Percentiles rank a stretch among this genome's conserved stretches.
These are phyloP conservation scores for Manis pentadactyla DNA, from an alignment of 2,797 vertebrate species.

Conservation along the genomic window DNA sequence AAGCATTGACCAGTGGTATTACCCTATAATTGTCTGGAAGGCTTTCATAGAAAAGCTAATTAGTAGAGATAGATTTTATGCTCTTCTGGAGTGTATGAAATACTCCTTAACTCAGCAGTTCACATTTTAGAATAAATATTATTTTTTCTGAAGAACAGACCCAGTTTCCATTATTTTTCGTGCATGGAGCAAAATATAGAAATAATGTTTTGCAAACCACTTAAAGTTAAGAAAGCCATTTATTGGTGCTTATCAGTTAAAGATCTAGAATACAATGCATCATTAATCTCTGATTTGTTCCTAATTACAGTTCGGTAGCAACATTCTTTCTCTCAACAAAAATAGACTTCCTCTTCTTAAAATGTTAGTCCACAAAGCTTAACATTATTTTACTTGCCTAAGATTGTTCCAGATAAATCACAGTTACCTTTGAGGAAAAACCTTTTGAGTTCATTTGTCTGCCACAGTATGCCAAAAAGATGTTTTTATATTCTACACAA, in stretches of 20 bases:
- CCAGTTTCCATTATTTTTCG: slow-evolving; percentile 41
- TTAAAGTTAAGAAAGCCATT: slow-evolving; percentile 60
- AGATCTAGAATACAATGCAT: slow-evolving; percentile 56
- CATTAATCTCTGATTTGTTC: slow-evolving; percentile 67
- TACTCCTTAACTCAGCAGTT: slow-evolving; percentile 59
- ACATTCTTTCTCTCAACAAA: slow-evolving; percentile 60
- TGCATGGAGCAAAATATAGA: slow-evolving; percentile 16
- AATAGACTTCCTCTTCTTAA: slow-evolving; percentile 29
- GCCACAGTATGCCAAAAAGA: neutral
- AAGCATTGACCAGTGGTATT: slow-evolving; percentile 58
- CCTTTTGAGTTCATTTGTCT: neutral
- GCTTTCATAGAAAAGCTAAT: slow-evolving; percentile 75
- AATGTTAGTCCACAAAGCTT: neutral
- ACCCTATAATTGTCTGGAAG: slow-evolving; percentile 73
- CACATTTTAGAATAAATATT: slow-evolving; percentile 66
- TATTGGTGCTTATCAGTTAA: slow-evolving; percentile 61
- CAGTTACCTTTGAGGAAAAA: neutral
- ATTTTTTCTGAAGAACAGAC: slow-evolving; percentile 38
- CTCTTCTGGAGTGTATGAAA: slow-evolving; percentile 60
- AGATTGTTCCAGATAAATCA: slow-evolving; percentile 8
- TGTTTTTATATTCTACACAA: neutral
- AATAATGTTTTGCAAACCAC: slow-evolving; percentile 58
- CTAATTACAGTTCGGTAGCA: slow-evolving; percentile 56
- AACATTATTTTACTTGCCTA: neutral
- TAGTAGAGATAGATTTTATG: slow-evolving; percentile 64